Base-by-base conservation (phyloP, 2,797 vertebrate species). In the Australoheros facetus region DNA sequence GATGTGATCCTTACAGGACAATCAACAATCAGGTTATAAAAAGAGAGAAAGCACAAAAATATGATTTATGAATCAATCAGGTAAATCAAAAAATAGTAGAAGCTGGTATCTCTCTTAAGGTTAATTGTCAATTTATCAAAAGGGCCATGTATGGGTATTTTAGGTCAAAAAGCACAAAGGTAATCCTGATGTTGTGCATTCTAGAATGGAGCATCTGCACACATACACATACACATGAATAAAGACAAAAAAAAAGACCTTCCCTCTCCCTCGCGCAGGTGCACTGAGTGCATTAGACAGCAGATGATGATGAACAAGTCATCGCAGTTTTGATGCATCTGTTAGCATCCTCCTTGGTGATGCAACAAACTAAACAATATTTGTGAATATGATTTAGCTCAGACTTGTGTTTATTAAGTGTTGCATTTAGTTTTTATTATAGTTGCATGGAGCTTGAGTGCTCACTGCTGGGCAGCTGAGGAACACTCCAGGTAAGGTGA, bases 381-480 rank as follows among this genome's bases (percentile, higher is more conserved):
- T 78, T 84, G 56, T 73, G 6, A 60, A 55, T 60, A 34, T 56
- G 45, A 13, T 82, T 70, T 16, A 55, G 23, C 54, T 71, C 83
- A 76, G 76, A 60, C 37, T 51, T 64, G 26, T 70, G 19, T 69
- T 69, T 19, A 55, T 57, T 55, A 56, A 82, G 80, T 30, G 17
- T 32, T 53, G 8, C 34, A n/a, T 56, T 5, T 42, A 71, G 10
- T 53, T 10, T 8, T 56, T 16, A 51, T 70, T n/a, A 26, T 57
- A 79, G 64, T 48, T 26, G 23, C 12, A 30, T 53, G 26, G 57
- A 71, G 55, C 59, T 34, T 57, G 13, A 23, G 69, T 59, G 75
- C 83, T 89, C 83, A 87, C 86, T 89, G 87, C 81, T 69, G 81
- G 84, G 82, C 85, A 77, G 88, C 73, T 86, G 82, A 82, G 85